phyloP scores from a whole-genome alignment of 1,140 invertebrate species.

The Sitobion miscanthi region DNA sequence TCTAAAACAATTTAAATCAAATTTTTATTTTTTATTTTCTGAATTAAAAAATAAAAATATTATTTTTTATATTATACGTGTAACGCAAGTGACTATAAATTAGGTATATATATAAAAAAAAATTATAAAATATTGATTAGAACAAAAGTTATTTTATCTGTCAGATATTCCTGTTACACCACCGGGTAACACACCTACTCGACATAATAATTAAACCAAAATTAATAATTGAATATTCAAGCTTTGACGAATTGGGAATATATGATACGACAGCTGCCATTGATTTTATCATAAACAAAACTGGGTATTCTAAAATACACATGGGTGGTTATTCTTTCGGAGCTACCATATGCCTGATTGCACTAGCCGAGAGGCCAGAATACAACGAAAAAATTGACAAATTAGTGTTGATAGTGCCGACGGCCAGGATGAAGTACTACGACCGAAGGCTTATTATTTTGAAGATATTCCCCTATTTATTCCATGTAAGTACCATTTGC shows the following conservation, averaged over 20 bases:
- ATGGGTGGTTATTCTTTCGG: constrained; percentile 75
- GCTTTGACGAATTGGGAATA: constrained; percentile 68
- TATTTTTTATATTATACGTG: no score
- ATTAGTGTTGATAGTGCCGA: constrained; percentile 67
- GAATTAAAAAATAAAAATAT: no score
- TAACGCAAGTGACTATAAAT: no score
- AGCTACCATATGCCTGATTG: constrained; percentile 66
- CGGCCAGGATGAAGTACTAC: constrained; percentile 62
- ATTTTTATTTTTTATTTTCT: no score
- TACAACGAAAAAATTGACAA: constrained; percentile 66
- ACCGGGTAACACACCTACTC: neutral
- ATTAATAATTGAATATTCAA: constrained; percentile 42
- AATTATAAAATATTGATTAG: no score
- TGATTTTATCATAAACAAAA: constrained; percentile 65
- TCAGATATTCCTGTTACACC: no score
- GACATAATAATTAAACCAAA: neutral
- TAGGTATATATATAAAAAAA: no score
- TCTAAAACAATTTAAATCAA: no score
- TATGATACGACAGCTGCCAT: constrained; percentile 70
- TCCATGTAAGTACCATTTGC: neutral
- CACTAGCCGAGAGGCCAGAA: constrained; percentile 65
- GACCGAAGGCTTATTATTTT: neutral
- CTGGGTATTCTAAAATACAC: constrained; percentile 62
- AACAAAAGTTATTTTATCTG: no score
- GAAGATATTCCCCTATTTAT: neutral